Conservation (phyloP, 1,140 invertebrate species). For the Luehdorfia chinensis region DNA sequence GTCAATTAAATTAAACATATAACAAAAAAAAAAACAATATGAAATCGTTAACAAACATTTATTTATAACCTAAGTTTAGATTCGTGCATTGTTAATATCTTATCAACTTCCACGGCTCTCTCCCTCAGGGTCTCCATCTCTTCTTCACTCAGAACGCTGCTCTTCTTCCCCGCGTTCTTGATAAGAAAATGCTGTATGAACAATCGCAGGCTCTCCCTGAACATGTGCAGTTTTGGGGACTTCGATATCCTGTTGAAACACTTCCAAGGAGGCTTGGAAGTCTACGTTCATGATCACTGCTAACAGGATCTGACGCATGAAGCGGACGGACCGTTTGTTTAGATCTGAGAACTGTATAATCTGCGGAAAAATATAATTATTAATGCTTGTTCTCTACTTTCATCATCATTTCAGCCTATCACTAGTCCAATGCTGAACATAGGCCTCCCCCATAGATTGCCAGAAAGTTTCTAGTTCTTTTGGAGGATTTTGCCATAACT, state of each 20-base stretch:
- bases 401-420: too few relatives aligned
- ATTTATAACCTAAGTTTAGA: constrained; percentile 54
- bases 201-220: constrained; percentile 85
- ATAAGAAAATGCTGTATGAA: constrained; percentile 90
- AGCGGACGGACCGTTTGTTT: constrained; percentile 82
- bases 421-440: too few relatives aligned
- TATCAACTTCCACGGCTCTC: constrained; percentile 77
- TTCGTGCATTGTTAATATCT: constrained; percentile 71
- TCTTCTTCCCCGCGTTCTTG: constrained; percentile 78
- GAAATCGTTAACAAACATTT: too few relatives aligned
- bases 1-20: too few relatives aligned
- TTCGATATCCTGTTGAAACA: constrained; percentile 82
- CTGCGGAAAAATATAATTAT: constrained; percentile 71
- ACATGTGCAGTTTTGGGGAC: constrained; percentile 83
- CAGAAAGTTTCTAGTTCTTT: too few relatives aligned
- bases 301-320: constrained; percentile 85
- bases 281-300: constrained; percentile 82
- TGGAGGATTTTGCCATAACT: too few relatives aligned
- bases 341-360: constrained; percentile 89
- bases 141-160: constrained; percentile 62
- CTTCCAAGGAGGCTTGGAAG: constrained; percentile 78
- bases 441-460: too few relatives aligned
- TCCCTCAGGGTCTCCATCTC: constrained; percentile 76
- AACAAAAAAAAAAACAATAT: too few relatives aligned
- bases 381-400: too few relatives aligned